Conservation (phyloP, 2,113 vertebrate genomes). For the Callospermophilus lateralis region DNA sequence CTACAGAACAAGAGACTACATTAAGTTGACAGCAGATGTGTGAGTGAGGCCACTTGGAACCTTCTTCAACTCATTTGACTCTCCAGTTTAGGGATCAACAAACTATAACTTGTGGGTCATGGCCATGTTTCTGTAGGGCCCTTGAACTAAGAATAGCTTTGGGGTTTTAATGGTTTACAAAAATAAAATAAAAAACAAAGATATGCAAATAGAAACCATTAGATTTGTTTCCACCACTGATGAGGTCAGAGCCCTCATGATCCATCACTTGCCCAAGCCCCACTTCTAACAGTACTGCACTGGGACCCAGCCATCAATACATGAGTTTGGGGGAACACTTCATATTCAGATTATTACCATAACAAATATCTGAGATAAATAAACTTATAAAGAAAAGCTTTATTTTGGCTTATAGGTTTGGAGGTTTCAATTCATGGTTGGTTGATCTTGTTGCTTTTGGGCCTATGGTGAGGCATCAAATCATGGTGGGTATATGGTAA, state of each 20-base stretch:
- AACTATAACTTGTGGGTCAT: not conserved
- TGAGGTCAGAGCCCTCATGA: not conserved
- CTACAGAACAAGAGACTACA: not conserved
- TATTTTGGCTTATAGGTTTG: not conserved
- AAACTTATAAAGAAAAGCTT: not conserved
- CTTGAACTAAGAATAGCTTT: slow-evolving; percentile 7
- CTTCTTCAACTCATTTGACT: not conserved
- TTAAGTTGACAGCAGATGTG: fast-evolving
- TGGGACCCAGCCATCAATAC: not conserved
- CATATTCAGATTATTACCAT: not conserved
- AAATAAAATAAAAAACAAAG: too few relatives aligned
- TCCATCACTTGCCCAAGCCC: not conserved
- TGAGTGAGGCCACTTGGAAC: not conserved
- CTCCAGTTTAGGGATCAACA: not conserved
- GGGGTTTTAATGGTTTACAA: not conserved
- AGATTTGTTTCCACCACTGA: not conserved
- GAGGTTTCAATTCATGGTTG: not conserved
- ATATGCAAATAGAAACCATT: not conserved
- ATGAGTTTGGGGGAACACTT: not conserved
- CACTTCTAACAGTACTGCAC: not conserved
- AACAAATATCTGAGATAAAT: not conserved
- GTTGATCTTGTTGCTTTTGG: not conserved
- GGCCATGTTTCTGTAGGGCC: not conserved
- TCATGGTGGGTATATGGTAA: not conserved
- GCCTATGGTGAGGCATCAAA: too few relatives aligned